Evolutionary conservation across 2,113 vertebrate genomes (phyloP).

Genomic region (Anhinga anhinga): DNA sequence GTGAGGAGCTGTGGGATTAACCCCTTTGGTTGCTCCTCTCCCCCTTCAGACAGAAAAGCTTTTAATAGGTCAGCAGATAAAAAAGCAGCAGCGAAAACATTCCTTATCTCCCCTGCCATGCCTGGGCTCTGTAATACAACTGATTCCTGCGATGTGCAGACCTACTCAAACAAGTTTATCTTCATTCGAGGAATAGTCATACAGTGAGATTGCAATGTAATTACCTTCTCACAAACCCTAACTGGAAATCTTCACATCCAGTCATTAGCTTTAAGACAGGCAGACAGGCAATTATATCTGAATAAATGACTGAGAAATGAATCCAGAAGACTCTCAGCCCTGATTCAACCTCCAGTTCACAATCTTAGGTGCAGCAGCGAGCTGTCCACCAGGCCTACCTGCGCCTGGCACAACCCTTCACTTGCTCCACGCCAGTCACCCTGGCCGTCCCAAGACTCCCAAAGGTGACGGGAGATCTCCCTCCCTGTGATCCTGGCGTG

Average conservation of each 20-base stretch:
- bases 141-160: slow-evolving; percentile 50
- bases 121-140: slow-evolving; percentile 57
- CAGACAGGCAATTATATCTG: slow-evolving; percentile 72
- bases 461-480: not conserved
- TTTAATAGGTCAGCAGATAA: slow-evolving; percentile 58
- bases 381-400: not conserved
- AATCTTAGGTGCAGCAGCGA: not conserved
- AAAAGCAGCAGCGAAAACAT: slow-evolving; percentile 33
- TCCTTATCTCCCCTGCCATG: slow-evolving; percentile 65
- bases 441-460: not conserved
- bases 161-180: slow-evolving; percentile 57
- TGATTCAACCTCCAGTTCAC: slow-evolving; percentile 4
- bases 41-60: slow-evolving; percentile 45
- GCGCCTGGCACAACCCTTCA: not conserved
- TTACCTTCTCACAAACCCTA: slow-evolving; percentile 65
- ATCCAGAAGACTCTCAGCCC: slow-evolving; percentile 31
- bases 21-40: not conserved
- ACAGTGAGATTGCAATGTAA: slow-evolving; percentile 63
- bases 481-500: not conserved
- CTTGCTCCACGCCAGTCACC: not conserved
- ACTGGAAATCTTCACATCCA: slow-evolving; percentile 71
- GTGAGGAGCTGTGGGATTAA: slow-evolving; percentile 50
- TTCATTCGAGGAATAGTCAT: slow-evolving; percentile 60
- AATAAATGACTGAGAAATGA: slow-evolving; percentile 71
- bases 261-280: slow-evolving; percentile 68